A percentile compares a stretch with the other conserved stretches of the same genome.
Evolutionary conservation across 53 echinoderm and acorn worm genomes (phyloP).

Genomic region (Actinopyga echinites): DNA sequence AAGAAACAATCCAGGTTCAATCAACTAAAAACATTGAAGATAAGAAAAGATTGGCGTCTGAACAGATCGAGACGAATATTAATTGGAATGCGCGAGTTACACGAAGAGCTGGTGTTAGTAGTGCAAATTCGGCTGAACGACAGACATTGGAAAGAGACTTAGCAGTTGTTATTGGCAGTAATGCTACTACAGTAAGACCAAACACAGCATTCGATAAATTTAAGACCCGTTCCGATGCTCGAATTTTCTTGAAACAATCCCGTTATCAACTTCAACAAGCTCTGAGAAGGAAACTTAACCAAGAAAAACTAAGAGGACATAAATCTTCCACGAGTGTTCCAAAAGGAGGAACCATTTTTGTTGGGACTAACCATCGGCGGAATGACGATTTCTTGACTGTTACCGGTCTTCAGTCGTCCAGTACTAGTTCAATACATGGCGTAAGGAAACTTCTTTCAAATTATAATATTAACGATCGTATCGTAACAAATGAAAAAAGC

Average conservation of each 20-base stretch:
- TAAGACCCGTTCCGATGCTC: slow-evolving; percentile 9
- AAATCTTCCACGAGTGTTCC: background rate
- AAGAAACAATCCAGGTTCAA: too few species aligned
- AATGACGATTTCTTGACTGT: background rate
- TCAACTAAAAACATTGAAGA: too few species aligned
- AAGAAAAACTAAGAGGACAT: background rate
- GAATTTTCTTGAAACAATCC: slow-evolving; percentile 6
- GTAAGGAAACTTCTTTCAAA: slow-evolving; percentile 3
- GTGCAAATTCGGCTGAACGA: background rate
- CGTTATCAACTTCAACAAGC: slow-evolving; percentile 1
- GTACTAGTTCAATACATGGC: background rate
- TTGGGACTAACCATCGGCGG: too few species aligned
- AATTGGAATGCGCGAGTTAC: too few species aligned
- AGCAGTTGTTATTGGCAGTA: background rate
- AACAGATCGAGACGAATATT: too few species aligned
- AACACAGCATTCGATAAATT: slow-evolving; percentile 28
- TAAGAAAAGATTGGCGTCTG: too few species aligned
- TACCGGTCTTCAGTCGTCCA: background rate
- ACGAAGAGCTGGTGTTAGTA: background rate
- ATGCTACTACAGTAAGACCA: background rate
- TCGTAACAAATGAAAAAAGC: background rate
- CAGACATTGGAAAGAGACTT: background rate
- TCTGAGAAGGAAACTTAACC: background rate
- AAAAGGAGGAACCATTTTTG: background rate
- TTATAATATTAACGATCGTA: background rate